Base-by-base conservation (phyloP, 1,140 invertebrate species). In the Rhagoletis pomonella region DNA sequence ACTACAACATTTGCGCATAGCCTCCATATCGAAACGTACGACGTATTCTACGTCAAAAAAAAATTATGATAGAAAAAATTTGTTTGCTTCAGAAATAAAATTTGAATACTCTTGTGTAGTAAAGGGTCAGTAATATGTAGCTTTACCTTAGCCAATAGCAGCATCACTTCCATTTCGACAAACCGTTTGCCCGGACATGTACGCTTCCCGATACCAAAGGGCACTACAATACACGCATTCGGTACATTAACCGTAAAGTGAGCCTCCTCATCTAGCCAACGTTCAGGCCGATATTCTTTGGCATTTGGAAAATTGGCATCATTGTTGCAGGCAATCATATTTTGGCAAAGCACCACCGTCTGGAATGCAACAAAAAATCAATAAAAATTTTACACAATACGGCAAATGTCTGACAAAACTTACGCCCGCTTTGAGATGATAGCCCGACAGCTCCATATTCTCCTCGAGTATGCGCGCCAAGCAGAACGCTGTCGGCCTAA, bases 271-370 rank as follows among this genome's bases (percentile, higher is more conserved):
- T 94, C 93, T 17, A 98, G 91, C 98, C 96, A 99, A 67, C 96
- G 94, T 93, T 97, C 97, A 7, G 98, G 98, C 12, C 95, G 91
- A 91, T 96, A 99, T 87, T 96, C 93, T 59, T 94, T 92, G 4
- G 97, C 96, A 73, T 96, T 94, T 88, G 95, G 95, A 93, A 97
- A 99, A 93, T 98, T 97, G 65, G 95, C 93, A n/a, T 97, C 95
- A 42, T 96, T 94, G 85, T 96, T 93, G 89, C 97, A 97, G 1
- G 97, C 96, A 17, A 97, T 95, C 93, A 96, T 97, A 1, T 97
- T 98, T 89, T 98, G 97, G 60, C 97, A 96, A 50, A 98, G 94
- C 3, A 99, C 95, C 3, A 98, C 96, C 1, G 96, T 98, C 96
- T 98, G 90, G 0, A 94, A 93, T 88, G 47, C 1, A 73, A 1